These are phyloP conservation scores for Cryptus viduatorius DNA, from an alignment of 2,888 invertebrate species.

Conservation along the genomic window DNA sequence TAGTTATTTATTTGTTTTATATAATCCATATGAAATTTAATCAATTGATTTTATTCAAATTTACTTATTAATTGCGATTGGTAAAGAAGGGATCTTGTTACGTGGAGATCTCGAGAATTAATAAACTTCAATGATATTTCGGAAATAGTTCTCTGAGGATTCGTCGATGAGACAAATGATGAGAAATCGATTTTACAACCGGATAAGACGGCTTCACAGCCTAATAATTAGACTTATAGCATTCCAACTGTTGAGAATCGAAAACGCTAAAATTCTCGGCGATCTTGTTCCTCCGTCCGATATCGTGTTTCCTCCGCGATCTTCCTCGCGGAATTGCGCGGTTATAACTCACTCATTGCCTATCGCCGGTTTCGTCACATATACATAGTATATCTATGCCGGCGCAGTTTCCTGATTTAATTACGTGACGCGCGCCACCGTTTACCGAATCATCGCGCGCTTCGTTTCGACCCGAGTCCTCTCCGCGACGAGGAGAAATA, in stretches of 20 bases:
- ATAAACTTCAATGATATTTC: neutral
- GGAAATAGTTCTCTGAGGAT: neutral
- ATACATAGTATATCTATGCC: constrained; percentile 7
- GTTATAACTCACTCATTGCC: neutral
- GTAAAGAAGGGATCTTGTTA: no score
- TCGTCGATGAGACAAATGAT: neutral
- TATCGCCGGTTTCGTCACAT: neutral
- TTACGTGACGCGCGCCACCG: neutral
- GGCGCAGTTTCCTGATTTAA: constrained; percentile 36
- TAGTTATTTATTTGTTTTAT: no score
- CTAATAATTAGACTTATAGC: constrained; percentile 49
- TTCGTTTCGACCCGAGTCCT: constrained; percentile 31
- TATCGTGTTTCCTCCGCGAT: neutral
- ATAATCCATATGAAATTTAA: no score
- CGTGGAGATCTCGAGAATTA: no score
- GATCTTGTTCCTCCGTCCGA: neutral
- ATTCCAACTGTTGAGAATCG: constrained; percentile 13
- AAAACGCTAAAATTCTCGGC: constrained; percentile 17
- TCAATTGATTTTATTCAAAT: no score
- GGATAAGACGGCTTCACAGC: constrained; percentile 22
- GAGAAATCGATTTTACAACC: constrained; percentile 42
- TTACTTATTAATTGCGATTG: no score
- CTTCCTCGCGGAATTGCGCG: neutral
- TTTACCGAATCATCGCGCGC: constrained; percentile 42
- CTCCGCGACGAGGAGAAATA: neutral